A percentile compares a stretch with the other conserved stretches of the same genome.
phyloP scores from a whole-genome alignment of 2,113 vertebrate genomes.

The Aleadryas rufinucha region DNA sequence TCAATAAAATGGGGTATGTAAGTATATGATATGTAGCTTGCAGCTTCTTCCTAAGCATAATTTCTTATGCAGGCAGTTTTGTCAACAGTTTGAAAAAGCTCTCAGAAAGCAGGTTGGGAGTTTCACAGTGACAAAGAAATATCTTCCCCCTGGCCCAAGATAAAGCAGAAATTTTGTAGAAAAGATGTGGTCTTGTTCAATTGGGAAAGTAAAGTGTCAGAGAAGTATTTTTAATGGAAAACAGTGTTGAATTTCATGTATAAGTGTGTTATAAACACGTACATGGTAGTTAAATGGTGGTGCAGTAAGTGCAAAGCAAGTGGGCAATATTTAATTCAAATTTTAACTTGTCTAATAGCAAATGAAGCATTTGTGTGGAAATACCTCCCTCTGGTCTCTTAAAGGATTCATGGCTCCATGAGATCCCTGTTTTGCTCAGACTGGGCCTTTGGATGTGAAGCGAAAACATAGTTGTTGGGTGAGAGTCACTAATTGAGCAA shows the following conservation, averaged over 20 bases:
- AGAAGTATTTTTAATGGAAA: background rate
- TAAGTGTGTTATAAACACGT: background rate
- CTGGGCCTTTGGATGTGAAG: background rate
- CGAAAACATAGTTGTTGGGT: background rate
- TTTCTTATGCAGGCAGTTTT: background rate
- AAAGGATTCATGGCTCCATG: background rate
- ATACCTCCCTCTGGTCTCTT: background rate
- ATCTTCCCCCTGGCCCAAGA: fast-evolving
- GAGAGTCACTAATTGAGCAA: background rate
- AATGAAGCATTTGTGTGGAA: background rate
- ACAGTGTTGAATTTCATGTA: background rate
- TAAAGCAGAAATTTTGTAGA: background rate
- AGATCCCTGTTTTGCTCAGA: background rate
- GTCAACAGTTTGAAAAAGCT: background rate
- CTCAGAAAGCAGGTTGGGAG: background rate
- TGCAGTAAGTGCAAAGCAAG: background rate
- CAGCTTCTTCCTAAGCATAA: background rate
- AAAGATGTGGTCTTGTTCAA: background rate
- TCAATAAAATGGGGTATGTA: background rate
- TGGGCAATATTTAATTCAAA: background rate
- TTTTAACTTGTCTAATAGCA: background rate
- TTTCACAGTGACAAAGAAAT: background rate
- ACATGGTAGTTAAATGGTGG: background rate
- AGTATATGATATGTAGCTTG: background rate
- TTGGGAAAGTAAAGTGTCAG: background rate